Percentiles rank a stretch among this genome's conserved stretches.
phyloP scores from a whole-genome alignment of 1,140 invertebrate genomes.

The Holotrichia oblita region DNA sequence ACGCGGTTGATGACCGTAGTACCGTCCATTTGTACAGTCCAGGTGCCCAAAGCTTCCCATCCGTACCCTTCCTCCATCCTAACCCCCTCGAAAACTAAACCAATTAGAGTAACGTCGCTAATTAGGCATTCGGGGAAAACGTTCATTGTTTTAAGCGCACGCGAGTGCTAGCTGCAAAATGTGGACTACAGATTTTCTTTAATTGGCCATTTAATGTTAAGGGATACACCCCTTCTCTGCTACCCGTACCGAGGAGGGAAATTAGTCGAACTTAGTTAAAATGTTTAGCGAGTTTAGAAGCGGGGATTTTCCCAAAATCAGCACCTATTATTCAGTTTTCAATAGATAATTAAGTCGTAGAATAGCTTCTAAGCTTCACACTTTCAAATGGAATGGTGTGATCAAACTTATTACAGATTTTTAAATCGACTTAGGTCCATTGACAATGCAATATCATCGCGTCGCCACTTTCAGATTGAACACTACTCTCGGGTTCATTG shows the following conservation, averaged over 20 bases:
- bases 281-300: neutral
- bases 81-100: neutral
- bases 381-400: no score
- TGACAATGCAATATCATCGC: neutral
- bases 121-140: neutral
- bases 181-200: conserved; percentile 7
- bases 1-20: neutral
- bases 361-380: no score
- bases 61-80: neutral
- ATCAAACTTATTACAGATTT: neutral
- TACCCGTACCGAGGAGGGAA: neutral
- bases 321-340: no score
- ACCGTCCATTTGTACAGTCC: neutral
- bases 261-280: neutral
- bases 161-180: neutral
- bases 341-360: no score
- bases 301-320: neutral
- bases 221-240: neutral
- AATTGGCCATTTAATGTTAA: neutral
- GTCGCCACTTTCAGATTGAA: no score
- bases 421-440: neutral
- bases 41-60: neutral
- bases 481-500: no score
- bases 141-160: conserved; percentile 4
- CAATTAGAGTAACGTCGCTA: conserved; percentile 12